These are phyloP conservation scores for Lichenostomus cassidix DNA, from an alignment of 2,113 vertebrate species.

Conservation along the genomic window DNA sequence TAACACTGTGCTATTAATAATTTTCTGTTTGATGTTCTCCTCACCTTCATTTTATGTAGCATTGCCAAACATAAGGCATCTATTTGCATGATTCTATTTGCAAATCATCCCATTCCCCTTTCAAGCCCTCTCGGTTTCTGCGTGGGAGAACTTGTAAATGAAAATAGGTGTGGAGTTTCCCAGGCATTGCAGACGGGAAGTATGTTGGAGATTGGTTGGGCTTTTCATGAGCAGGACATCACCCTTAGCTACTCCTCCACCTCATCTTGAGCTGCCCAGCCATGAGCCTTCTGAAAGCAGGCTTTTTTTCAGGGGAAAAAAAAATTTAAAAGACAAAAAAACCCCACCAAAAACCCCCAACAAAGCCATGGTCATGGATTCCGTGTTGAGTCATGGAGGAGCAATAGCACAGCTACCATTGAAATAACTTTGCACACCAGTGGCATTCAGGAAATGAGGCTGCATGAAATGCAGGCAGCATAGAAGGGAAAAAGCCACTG, in stretches of 20 bases:
- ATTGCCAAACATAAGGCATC: not conserved
- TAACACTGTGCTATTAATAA: not conserved
- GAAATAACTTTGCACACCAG: not conserved
- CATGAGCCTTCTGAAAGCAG: not conserved
- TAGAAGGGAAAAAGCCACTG: not conserved
- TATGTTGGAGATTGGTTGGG: not conserved
- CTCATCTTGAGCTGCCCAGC: not conserved
- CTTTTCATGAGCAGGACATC: not conserved
- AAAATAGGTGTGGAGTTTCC: not conserved
- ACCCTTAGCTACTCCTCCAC: not conserved
- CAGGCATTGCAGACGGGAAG: fast-evolving
- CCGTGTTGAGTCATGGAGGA: not conserved
- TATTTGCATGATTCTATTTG: not conserved
- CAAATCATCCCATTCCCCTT: not conserved
- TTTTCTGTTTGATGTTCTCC: not conserved
- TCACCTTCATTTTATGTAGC: not conserved
- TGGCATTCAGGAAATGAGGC: not conserved
- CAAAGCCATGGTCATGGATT: fast-evolving
- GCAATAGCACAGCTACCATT: not conserved
- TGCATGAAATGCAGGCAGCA: not conserved
- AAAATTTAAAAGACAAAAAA: not conserved
- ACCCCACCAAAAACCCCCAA: not conserved
- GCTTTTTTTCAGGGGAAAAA: not conserved
- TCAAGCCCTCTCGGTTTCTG: not conserved
- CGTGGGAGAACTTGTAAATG: not conserved